Evolutionary conservation across 2,797 vertebrate species (phyloP).

Genomic region (Sebastes flavidus): DNA sequence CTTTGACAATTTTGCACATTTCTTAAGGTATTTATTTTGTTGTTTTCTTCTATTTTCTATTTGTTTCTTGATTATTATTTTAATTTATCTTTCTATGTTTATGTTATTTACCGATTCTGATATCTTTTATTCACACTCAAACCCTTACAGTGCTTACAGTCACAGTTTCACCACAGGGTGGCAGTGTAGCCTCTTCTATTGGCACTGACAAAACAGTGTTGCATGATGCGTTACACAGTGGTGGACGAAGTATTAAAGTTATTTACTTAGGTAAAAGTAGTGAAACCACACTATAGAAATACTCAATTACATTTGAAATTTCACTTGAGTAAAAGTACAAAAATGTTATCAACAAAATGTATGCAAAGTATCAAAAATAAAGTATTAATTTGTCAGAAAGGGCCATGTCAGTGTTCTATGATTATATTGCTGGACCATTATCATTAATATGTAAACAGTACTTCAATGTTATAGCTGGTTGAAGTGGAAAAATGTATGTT

Average conservation of each 20-base stretch:
- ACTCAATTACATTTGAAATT: background rate
- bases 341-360: background rate
- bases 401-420: background rate
- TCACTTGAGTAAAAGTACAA: background rate
- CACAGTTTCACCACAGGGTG: constrained; percentile 36
- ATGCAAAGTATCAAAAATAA: background rate
- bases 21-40: too few relatives aligned
- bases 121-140: background rate
- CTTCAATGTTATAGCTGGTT: too few relatives aligned
- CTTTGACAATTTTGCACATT: too few relatives aligned
- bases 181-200: constrained; percentile 10
- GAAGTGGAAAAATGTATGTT: too few relatives aligned
- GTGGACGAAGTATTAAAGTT: background rate
- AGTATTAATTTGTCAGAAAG: background rate
- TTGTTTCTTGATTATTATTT: too few relatives aligned
- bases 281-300: background rate
- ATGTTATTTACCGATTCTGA: background rate
- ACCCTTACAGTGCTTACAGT: background rate
- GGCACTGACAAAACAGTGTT: background rate
- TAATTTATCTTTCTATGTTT: too few relatives aligned
- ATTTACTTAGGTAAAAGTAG: background rate
- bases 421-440: background rate
- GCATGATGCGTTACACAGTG: background rate
- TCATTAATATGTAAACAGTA: background rate
- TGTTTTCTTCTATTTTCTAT: too few relatives aligned